Conservation (phyloP, 2,888 invertebrate genomes). For the Dynastes tityus region DNA sequence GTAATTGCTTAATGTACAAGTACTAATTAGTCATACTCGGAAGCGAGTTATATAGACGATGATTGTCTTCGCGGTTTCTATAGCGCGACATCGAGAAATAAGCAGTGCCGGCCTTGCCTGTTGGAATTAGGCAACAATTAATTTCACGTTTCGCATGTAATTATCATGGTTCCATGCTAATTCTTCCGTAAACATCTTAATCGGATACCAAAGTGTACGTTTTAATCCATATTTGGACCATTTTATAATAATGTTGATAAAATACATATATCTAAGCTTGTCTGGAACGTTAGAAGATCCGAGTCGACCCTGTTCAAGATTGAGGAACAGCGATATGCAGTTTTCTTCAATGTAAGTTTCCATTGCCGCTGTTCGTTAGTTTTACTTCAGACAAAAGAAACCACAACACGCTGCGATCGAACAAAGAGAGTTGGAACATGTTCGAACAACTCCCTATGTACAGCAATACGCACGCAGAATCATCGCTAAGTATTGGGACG, state of each 20-base stretch:
- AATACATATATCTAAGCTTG: neutral
- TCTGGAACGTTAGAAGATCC: neutral
- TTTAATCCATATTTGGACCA: no score
- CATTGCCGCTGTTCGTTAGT: neutral
- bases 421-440: neutral
- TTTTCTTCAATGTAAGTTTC: slow-evolving; percentile 7
- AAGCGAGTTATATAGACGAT: slow-evolving; percentile 3
- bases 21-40: slow-evolving; percentile 43
- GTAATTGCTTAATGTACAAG: slow-evolving; percentile 37
- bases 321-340: neutral
- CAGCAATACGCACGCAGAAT: neutral
- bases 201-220: neutral
- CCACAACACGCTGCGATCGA: neutral
- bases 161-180: neutral
- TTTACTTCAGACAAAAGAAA: neutral
- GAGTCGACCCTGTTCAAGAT: neutral
- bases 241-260: no score
- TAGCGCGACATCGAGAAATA: slow-evolving; percentile 7
- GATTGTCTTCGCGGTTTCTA: slow-evolving; percentile 18
- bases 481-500: no score
- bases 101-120: neutral
- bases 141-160: neutral
- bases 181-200: neutral
- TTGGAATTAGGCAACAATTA: no score
- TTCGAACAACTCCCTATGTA: neutral